phyloP scores from a whole-genome alignment of 2,113 vertebrate genomes.

The Sialia sialis region DNA sequence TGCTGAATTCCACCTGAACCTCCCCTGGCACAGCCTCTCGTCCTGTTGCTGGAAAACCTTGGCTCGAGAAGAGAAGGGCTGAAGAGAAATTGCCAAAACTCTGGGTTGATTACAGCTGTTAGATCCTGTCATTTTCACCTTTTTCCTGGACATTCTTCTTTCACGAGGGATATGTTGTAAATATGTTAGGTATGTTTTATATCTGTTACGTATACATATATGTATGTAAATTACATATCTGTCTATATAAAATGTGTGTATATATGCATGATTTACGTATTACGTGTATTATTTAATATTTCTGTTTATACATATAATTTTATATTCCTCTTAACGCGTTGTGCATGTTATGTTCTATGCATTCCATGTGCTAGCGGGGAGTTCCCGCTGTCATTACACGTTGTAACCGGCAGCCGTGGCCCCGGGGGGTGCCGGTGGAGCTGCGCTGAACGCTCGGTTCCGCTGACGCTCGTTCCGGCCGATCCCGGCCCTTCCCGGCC shows the following conservation, averaged over 20 bases:
- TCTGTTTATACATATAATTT: background rate
- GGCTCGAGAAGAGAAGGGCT: background rate
- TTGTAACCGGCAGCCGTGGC: accelerated
- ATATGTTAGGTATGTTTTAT: accelerated
- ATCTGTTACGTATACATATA: background rate
- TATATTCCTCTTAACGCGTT: accelerated
- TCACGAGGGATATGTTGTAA: accelerated
- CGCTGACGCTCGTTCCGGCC: background rate
- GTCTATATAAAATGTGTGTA: accelerated
- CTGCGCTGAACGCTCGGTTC: no score
- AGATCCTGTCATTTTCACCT: background rate
- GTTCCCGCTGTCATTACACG: no score
- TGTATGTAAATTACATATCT: no score
- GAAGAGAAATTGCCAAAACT: background rate
- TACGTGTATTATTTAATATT: accelerated
- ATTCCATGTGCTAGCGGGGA: accelerated
- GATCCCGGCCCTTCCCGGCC: background rate
- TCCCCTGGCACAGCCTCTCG: background rate
- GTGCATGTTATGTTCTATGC: accelerated
- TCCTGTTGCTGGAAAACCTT: background rate
- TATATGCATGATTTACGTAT: no score
- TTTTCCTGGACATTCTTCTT: background rate
- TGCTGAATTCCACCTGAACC: background rate
- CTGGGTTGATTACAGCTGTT: background rate
- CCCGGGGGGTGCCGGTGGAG: background rate